phyloP scores from a whole-genome alignment of 23 tunicate species.

The Trididemnum miniatum region DNA sequence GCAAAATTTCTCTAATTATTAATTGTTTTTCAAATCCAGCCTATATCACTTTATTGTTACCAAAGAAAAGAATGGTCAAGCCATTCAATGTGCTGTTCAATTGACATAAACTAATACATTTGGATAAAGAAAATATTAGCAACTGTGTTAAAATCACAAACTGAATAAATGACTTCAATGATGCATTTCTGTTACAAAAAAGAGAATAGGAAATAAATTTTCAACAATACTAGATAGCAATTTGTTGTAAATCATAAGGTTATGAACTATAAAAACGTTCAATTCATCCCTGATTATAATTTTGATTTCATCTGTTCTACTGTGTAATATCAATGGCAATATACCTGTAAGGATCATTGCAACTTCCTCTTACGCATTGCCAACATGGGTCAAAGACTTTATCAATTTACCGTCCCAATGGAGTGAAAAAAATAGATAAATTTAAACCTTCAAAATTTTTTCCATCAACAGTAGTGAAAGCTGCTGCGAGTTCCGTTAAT shows the following conservation, averaged over 20 bases:
- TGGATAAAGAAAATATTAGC: not conserved
- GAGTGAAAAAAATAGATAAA: not conserved
- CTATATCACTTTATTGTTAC: not conserved
- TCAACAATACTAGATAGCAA: not conserved
- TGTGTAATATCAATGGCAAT: not conserved
- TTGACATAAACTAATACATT: not conserved
- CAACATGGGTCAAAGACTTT: constrained; percentile 5
- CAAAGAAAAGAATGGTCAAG: not conserved
- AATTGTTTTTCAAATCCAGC: not conserved
- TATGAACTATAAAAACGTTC: not conserved
- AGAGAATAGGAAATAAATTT: not conserved
- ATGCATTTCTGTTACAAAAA: not conserved
- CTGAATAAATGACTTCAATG: not conserved
- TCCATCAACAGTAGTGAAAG: not conserved
- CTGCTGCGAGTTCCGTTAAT: constrained; percentile 1
- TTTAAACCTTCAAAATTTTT: not conserved
- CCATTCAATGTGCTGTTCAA: not conserved
- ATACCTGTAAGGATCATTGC: constrained; percentile 20
- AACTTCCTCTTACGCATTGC: not conserved
- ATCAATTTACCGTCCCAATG: constrained; percentile 7
- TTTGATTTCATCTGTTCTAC: not conserved
- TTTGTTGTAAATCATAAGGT: not conserved
- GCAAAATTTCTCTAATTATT: not conserved
- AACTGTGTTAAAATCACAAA: not conserved
- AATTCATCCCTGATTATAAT: not conserved